Evolutionary conservation across 2,888 invertebrate species (phyloP).

Genomic region (Temnothorax rugatulus): DNA sequence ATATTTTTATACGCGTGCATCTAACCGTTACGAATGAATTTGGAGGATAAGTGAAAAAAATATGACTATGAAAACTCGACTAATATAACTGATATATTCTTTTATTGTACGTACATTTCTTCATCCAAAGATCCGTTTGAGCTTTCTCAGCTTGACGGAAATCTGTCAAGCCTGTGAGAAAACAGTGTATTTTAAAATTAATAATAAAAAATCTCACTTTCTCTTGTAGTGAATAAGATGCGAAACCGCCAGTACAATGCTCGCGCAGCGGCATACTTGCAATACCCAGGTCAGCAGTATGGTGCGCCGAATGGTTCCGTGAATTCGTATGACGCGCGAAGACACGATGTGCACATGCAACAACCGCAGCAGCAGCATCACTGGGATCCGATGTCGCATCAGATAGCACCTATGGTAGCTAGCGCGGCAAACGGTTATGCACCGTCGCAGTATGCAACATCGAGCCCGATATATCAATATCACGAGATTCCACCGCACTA

Average conservation of each 20-base stretch:
- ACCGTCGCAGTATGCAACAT: conserved; percentile 1
- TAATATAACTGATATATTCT: background rate
- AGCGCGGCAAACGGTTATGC: background rate
- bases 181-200: background rate
- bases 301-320: background rate
- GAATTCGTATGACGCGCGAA: background rate
- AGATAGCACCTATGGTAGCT: background rate
- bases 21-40: background rate
- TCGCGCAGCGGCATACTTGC: background rate
- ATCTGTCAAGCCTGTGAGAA: background rate
- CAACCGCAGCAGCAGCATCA: conserved; percentile 21
- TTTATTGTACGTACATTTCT: background rate
- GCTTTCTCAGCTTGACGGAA: background rate
- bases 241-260: conserved; percentile 23
- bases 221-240: background rate
- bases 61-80: background rate
- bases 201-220: background rate
- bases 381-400: conserved; percentile 22
- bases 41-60: background rate
- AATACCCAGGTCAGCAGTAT: background rate
- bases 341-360: background rate
- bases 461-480: background rate
- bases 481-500: conserved; percentile 14
- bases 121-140: background rate
- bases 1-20: background rate